Evolutionary conservation across 2,113 vertebrate species (phyloP).

Genomic region (Sphyrna mokarran): DNA sequence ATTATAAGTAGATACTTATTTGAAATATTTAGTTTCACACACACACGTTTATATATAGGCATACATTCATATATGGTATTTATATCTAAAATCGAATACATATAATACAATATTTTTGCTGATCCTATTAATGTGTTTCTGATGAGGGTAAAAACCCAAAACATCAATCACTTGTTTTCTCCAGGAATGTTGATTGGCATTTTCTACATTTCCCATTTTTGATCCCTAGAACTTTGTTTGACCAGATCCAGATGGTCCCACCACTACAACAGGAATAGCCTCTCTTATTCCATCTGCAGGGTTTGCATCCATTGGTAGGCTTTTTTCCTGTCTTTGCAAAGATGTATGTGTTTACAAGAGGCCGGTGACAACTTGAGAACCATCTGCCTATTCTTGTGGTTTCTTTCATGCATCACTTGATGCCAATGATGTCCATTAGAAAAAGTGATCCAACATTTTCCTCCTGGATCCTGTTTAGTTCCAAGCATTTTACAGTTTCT

Average conservation of each 20-base stretch:
- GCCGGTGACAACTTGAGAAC: not conserved
- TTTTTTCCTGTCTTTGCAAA: not conserved
- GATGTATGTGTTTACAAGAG: not conserved
- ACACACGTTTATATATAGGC: not conserved
- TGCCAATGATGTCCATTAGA: not conserved
- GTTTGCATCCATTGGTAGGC: not conserved
- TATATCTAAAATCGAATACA: not conserved
- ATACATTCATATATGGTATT: not conserved
- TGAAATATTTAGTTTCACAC: not conserved
- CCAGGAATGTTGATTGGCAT: not conserved
- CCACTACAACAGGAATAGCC: not conserved
- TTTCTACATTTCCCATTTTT: not conserved
- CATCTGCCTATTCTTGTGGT: not conserved
- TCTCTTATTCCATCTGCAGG: not conserved
- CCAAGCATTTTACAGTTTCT: not conserved
- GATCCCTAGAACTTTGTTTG: not conserved
- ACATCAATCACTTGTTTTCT: not conserved
- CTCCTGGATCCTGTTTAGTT: not conserved
- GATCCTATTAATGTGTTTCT: not conserved
- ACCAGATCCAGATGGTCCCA: not conserved
- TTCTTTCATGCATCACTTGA: not conserved
- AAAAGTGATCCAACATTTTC: not conserved
- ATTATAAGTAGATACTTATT: not conserved
- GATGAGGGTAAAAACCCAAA: not conserved
- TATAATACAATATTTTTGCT: not conserved